Conservation (phyloP, 2,888 invertebrate species). For the Acrobasis repandana region DNA sequence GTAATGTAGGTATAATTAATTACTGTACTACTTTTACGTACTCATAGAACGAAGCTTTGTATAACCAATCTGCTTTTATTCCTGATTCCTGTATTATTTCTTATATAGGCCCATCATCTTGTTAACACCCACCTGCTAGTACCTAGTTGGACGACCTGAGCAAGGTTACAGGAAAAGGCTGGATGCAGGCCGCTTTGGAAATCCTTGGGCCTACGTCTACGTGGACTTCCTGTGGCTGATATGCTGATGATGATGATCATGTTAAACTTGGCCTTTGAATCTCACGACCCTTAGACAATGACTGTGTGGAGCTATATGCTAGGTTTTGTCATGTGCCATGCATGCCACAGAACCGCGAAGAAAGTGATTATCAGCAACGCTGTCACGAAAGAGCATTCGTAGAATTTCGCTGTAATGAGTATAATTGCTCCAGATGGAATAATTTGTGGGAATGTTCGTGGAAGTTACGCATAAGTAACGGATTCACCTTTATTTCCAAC, state of each 20-base stretch:
- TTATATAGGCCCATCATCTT: too few species aligned
- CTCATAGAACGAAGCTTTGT: not conserved
- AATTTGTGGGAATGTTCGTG: slow-evolving; percentile 9
- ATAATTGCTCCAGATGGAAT: slow-evolving; percentile 8
- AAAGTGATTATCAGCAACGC: slow-evolving; percentile 11
- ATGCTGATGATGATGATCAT: too few species aligned
- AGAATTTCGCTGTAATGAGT: slow-evolving; percentile 8
- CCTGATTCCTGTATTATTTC: too few species aligned
- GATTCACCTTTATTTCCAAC: not conserved
- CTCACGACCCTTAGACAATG: not conserved
- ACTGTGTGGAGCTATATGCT: not conserved
- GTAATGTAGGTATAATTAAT: not conserved
- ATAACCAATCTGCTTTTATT: not conserved
- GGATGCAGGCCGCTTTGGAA: too few species aligned
- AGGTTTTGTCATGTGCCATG: not conserved
- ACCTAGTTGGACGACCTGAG: too few species aligned
- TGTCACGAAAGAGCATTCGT: slow-evolving; percentile 11
- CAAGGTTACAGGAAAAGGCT: too few species aligned
- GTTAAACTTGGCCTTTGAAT: too few species aligned
- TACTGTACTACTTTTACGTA: too few species aligned
- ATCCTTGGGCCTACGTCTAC: too few species aligned
- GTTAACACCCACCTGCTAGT: too few species aligned
- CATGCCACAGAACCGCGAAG: not conserved
- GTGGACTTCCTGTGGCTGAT: too few species aligned
- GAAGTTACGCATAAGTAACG: slow-evolving; percentile 9